Conservation (phyloP, 2,888 invertebrate genomes). For the Phrixothrix hirtus region DNA sequence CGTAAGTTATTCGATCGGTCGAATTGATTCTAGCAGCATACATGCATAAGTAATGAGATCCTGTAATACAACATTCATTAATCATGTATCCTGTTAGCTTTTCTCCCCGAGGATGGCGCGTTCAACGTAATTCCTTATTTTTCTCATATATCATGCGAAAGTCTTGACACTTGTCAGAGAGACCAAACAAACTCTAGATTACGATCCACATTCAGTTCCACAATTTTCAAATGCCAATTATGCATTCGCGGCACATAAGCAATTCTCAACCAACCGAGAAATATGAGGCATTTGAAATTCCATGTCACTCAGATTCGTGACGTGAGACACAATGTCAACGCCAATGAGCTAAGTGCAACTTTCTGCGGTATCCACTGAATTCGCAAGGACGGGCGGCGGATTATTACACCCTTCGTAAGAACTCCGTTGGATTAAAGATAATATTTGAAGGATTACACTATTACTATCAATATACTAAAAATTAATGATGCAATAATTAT, state of each 20-base stretch:
- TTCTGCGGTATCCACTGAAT: constrained; percentile 22
- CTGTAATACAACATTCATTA: constrained; percentile 49
- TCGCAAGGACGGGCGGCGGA: constrained; percentile 17
- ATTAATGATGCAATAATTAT: too few relatives aligned
- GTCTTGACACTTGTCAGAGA: constrained; percentile 52
- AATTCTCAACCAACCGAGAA: constrained; percentile 55
- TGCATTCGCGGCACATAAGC: constrained; percentile 55
- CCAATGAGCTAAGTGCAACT: constrained; percentile 29
- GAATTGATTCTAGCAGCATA: constrained; percentile 41
- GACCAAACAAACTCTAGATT: constrained; percentile 43
- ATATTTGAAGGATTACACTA: too few relatives aligned
- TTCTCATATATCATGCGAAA: constrained; percentile 54
- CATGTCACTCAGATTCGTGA: constrained; percentile 48
- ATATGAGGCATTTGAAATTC: constrained; percentile 54
- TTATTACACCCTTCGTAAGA: constrained; percentile 6
- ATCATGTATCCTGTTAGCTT: constrained; percentile 50
- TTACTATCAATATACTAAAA: too few relatives aligned
- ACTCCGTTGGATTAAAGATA: too few relatives aligned
- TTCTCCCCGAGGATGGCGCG: constrained; percentile 42
- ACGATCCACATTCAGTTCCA: constrained; percentile 40
- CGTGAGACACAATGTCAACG: constrained; percentile 40
- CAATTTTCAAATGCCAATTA: constrained; percentile 55
- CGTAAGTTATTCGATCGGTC: constrained; percentile 33
- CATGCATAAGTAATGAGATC: constrained; percentile 47
- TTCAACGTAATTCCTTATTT: constrained; percentile 51